Conservation (phyloP, 2,113 vertebrate genomes). For the Chunga burmeisteri region DNA sequence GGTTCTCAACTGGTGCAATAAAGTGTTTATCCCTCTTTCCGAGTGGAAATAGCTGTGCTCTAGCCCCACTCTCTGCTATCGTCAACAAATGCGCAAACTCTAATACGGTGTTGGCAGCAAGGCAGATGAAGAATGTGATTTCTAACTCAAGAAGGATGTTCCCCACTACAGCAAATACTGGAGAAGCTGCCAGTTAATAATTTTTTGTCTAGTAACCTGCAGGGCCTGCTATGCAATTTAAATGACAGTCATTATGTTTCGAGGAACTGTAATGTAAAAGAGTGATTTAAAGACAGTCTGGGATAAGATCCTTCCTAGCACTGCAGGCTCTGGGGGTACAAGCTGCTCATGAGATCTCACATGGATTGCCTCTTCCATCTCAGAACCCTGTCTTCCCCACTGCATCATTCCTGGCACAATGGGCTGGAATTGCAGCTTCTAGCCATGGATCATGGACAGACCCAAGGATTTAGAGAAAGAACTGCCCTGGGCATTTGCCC, state of each 20-base stretch:
- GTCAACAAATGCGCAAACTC: not conserved
- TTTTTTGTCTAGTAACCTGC: not conserved
- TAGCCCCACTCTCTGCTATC: not conserved
- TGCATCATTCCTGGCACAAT: not conserved
- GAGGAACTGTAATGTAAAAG: not conserved
- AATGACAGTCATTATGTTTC: not conserved
- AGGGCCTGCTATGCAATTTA: not conserved
- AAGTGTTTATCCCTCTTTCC: not conserved
- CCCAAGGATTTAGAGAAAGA: not conserved
- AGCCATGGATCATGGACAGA: not conserved
- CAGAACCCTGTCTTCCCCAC: not conserved
- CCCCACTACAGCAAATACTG: not conserved
- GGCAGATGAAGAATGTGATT: not conserved
- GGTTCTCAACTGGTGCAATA: fast-evolving
- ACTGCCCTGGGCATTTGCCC: not conserved
- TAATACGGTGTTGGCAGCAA: not conserved
- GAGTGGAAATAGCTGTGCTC: not conserved
- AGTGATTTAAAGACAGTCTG: not conserved
- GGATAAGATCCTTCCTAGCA: not conserved
- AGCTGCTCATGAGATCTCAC: not conserved
- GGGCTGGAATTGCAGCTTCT: not conserved
- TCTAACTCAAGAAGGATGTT: not conserved
- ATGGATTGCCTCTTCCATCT: not conserved
- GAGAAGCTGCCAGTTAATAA: not conserved
- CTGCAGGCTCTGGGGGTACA: not conserved